Evolutionary conservation across 2,797 vertebrate genomes (phyloP).

Genomic region (Philypnodon macrostomus): DNA sequence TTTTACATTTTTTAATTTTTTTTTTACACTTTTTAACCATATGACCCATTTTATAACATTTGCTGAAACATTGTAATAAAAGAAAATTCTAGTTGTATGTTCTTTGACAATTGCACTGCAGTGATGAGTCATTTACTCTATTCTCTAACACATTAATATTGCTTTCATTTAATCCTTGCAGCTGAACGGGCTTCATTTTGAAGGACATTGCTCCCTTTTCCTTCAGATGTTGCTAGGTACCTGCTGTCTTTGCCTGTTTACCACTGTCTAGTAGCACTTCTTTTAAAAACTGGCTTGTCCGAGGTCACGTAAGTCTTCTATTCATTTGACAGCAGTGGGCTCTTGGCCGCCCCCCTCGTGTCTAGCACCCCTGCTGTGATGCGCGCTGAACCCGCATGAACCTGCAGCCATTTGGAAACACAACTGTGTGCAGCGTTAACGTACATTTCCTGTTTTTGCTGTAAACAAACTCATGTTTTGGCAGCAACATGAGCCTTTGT

Average conservation of each 20-base stretch:
- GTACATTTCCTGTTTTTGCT: conserved; percentile 16
- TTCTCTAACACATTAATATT: no score
- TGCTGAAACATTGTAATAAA: no score
- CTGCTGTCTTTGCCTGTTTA: conserved; percentile 24
- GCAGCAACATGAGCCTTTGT: conserved; percentile 22
- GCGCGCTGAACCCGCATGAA: conserved; percentile 49
- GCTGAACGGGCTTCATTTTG: conserved; percentile 1
- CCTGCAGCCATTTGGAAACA: conserved; percentile 29
- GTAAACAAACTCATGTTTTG: conserved; percentile 4
- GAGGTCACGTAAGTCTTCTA: conserved; percentile 48
- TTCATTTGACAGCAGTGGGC: conserved; percentile 41
- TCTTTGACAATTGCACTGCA: neutral
- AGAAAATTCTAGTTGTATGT: no score
- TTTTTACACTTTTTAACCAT: no score
- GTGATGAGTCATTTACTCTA: neutral
- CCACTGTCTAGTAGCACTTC: conserved; percentile 1
- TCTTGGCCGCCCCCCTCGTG: conserved; percentile 39
- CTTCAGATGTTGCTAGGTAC: conserved; percentile 40
- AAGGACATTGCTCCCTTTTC: conserved; percentile 8
- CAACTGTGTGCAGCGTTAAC: conserved; percentile 10
- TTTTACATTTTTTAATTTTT: no score
- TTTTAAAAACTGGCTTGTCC: conserved; percentile 17
- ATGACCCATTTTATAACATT: no score
- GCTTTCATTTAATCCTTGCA: neutral
- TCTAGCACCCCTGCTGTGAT: conserved; percentile 61